phyloP scores from a whole-genome alignment of 2,113 vertebrate genomes.

The Entomyzon cyanotis region DNA sequence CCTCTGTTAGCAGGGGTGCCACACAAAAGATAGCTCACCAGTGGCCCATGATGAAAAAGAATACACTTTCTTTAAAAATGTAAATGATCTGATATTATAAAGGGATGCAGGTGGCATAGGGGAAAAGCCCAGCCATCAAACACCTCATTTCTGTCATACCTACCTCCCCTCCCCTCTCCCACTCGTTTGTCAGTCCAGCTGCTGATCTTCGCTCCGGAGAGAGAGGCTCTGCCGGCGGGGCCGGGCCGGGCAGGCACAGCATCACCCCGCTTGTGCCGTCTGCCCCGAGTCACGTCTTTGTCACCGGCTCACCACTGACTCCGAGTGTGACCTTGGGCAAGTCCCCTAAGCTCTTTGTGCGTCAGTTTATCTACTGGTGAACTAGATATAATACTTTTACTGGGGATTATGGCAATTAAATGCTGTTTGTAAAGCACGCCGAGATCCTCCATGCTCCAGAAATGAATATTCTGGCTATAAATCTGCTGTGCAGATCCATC shows the following conservation, averaged over 20 bases:
- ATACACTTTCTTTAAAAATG: conserved; percentile 67
- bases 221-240: neutral
- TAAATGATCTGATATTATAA: conserved; percentile 57
- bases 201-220: neutral
- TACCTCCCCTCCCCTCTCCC: neutral
- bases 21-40: conserved; percentile 57
- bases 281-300: neutral
- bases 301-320: neutral
- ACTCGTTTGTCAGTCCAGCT: neutral
- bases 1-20: conserved; percentile 58
- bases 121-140: conserved; percentile 58
- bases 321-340: conserved; percentile 36
- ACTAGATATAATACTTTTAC: conserved; percentile 57
- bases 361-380: conserved; percentile 52
- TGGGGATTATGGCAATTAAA: conserved; percentile 61
- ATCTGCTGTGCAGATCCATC: neutral
- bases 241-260: neutral
- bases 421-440: neutral
- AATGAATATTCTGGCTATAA: conserved; percentile 9
- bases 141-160: conserved; percentile 30
- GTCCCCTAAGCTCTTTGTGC: conserved; percentile 47
- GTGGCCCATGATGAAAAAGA: conserved; percentile 68
- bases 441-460: neutral
- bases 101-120: conserved; percentile 61
- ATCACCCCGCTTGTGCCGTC: neutral